phyloP scores from a whole-genome alignment of 1,140 invertebrate genomes.

The Aphelinus certus region DNA sequence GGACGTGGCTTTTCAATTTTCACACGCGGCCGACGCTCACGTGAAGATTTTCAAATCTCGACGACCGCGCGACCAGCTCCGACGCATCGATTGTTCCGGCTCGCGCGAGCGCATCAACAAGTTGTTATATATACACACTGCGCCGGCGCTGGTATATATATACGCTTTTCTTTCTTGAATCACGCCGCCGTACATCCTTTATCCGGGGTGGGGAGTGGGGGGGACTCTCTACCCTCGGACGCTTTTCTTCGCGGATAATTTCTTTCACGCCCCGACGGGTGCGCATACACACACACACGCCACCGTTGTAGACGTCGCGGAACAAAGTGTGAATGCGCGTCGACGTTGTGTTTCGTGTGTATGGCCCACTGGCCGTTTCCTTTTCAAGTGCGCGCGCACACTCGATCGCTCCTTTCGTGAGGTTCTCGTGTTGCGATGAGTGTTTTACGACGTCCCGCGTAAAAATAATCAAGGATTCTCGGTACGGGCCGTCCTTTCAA shows the following conservation, averaged over 20 bases:
- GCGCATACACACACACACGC: too few relatives aligned
- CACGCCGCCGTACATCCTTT: neutral
- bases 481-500: too few relatives aligned
- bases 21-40: conserved; percentile 14
- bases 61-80: neutral
- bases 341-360: too few relatives aligned
- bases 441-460: too few relatives aligned
- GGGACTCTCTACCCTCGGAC: too few relatives aligned
- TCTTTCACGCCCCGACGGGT: conserved; percentile 13
- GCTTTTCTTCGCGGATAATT: neutral
- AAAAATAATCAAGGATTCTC: too few relatives aligned
- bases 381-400: too few relatives aligned
- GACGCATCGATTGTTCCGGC: neutral
- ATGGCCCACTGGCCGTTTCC: too few relatives aligned
- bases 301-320: too few relatives aligned
- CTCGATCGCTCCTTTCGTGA: too few relatives aligned
- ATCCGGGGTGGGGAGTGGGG: neutral
- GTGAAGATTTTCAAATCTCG: conserved; percentile 3
- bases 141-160: neutral
- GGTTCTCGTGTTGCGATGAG: too few relatives aligned
- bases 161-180: neutral
- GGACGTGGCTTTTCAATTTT: conserved; percentile 20
- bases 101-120: conserved; percentile 4
- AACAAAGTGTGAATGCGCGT: too few relatives aligned
- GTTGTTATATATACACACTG: neutral